phyloP scores from a whole-genome alignment of 2,797 vertebrate species.

The Cryptoprocta ferox region DNA sequence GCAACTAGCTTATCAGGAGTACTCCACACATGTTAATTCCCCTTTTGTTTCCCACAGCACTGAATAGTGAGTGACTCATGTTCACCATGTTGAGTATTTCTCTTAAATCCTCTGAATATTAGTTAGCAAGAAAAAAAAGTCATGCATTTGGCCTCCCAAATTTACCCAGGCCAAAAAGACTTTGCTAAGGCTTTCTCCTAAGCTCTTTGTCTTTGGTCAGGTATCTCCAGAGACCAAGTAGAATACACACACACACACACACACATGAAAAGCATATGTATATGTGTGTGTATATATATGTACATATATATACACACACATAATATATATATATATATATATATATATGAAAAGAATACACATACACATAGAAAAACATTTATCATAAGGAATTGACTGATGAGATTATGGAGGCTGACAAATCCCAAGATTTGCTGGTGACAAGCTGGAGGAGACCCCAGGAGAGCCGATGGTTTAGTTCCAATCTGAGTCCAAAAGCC shows the following conservation, averaged over 20 bases:
- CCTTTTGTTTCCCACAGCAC: background rate
- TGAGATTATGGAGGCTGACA: background rate
- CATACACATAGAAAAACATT: background rate
- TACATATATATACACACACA: background rate
- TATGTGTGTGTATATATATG: no score
- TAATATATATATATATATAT: no score
- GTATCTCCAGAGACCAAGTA: background rate
- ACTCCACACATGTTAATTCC: background rate
- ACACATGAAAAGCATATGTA: no score
- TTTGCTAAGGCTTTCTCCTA: background rate
- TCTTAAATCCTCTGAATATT: conserved; percentile 36
- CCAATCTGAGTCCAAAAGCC: background rate
- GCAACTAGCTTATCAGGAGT: background rate
- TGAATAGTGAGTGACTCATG: background rate
- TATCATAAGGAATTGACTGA: background rate
- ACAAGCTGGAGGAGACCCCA: background rate
- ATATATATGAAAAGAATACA: background rate
- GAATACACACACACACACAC: no score
- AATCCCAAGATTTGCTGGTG: background rate
- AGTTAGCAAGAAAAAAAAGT: background rate
- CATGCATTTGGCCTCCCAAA: background rate
- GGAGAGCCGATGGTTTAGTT: background rate
- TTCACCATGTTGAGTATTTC: background rate
- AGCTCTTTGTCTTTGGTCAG: background rate
- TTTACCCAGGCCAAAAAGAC: background rate